phyloP scores from a whole-genome alignment of 2,888 invertebrate genomes.

The Saturnia japonica region DNA sequence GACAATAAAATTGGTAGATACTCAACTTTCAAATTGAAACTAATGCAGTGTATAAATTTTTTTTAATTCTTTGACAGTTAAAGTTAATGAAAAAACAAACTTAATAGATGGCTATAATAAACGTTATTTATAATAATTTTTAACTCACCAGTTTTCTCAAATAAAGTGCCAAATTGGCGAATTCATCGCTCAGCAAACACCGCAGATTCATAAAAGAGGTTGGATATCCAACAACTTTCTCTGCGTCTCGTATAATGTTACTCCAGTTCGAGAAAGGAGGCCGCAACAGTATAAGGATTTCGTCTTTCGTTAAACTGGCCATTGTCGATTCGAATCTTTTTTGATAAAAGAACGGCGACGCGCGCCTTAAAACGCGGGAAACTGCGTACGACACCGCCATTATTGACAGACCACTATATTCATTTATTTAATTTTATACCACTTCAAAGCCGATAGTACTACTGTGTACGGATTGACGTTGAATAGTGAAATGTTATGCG shows the following conservation, averaged over 20 bases:
- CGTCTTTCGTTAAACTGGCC: constrained; percentile 74
- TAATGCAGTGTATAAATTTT: neutral
- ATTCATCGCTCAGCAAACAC: constrained; percentile 83
- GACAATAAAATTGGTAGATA: neutral
- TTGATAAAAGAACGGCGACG: constrained; percentile 66
- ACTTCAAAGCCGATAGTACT: neutral
- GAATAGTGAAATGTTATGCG: constrained; percentile 27
- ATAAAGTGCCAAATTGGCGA: constrained; percentile 81
- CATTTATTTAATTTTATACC: neutral
- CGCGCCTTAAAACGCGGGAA: constrained; percentile 65
- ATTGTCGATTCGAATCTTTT: constrained; percentile 73
- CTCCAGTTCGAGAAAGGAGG: constrained; percentile 78
- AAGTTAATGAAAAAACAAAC: neutral
- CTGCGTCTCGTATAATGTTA: constrained; percentile 72
- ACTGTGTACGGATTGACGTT: neutral
- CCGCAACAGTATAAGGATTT: constrained; percentile 66
- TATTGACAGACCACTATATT: constrained; percentile 23
- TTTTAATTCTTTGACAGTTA: neutral
- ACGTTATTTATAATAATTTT: neutral
- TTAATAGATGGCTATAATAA: neutral
- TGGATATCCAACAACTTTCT: constrained; percentile 81
- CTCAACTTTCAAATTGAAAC: neutral
- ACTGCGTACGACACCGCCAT: constrained; percentile 64
- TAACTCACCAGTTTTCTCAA: constrained; percentile 75
- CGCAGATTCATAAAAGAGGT: constrained; percentile 83